A percentile compares a stretch with the other conserved stretches of the same genome.
Conservation (phyloP, 1,140 invertebrate genomes). For the Anadara kagoshimensis region DNA sequence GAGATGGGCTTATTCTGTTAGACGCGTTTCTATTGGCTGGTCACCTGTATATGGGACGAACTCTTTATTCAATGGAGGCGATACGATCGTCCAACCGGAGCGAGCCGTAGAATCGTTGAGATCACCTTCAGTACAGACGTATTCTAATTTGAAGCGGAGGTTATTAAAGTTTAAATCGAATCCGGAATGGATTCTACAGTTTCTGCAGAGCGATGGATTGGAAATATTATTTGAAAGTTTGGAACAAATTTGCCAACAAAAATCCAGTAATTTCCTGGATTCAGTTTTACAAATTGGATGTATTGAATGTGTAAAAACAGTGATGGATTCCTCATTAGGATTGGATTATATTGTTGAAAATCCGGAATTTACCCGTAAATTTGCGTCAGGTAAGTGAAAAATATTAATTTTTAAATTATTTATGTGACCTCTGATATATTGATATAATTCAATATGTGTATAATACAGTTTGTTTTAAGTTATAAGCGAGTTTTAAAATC, state of each 20-base stretch:
- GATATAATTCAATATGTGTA: no score
- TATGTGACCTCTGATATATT: neutral
- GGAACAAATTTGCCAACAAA: conserved; percentile 41
- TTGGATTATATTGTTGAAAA: conserved; percentile 49
- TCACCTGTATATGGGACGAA: conserved; percentile 31
- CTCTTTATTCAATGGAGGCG: conserved; percentile 2
- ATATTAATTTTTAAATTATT: neutral
- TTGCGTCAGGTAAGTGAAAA: conserved; percentile 38
- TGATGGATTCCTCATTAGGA: conserved; percentile 43
- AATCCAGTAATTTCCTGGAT: conserved; percentile 38
- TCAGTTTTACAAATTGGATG: conserved; percentile 40
- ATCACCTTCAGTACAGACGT: conserved; percentile 43
- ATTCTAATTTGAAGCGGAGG: conserved; percentile 39
- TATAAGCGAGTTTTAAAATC: no score
- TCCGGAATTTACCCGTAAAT: conserved; percentile 42
- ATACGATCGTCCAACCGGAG: conserved; percentile 32
- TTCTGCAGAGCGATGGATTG: conserved; percentile 43
- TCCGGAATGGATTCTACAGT: conserved; percentile 48
- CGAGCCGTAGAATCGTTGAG: conserved; percentile 34
- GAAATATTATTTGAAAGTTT: conserved; percentile 46
- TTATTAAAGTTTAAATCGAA: conserved; percentile 38
- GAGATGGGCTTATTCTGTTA: conserved; percentile 37
- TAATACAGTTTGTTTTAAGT: no score
- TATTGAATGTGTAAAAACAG: conserved; percentile 42
- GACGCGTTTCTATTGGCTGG: conserved; percentile 41